phyloP scores from a whole-genome alignment of 2,888 invertebrate genomes.

The Nycteola revayana region DNA sequence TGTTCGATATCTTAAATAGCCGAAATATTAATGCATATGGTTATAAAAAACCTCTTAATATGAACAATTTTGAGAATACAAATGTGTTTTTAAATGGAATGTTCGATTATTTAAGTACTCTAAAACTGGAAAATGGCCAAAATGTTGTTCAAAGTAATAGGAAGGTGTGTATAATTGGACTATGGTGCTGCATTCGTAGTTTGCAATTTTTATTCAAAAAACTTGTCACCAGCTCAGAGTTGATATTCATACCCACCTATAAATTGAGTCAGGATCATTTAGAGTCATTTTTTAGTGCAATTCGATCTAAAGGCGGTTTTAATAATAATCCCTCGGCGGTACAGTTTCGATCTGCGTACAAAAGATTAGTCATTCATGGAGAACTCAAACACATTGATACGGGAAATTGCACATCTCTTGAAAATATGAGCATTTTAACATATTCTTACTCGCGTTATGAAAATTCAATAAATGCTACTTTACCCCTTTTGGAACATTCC shows the following conservation, averaged over 20 bases:
- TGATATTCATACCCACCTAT: neutral
- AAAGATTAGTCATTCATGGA: conserved; percentile 4
- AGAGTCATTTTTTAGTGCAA: conserved; percentile 14
- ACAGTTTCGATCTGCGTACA: conserved; percentile 11
- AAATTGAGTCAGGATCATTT: conserved; percentile 21
- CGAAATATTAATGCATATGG: conserved; percentile 7
- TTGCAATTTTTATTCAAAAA: too few relatives aligned
- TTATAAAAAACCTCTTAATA: conserved; percentile 6
- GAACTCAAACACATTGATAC: conserved; percentile 4
- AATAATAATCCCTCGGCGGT: conserved; percentile 17
- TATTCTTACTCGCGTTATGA: neutral
- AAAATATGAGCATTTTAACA: conserved; percentile 1
- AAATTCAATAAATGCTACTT: neutral
- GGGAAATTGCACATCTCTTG: conserved; percentile 5
- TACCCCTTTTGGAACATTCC: too few relatives aligned
- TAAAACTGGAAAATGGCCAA: neutral
- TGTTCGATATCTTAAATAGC: conserved; percentile 21
- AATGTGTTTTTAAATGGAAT: neutral
- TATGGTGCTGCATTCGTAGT: too few relatives aligned
- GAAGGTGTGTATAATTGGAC: conserved; percentile 1
- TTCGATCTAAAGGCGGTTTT: conserved; percentile 17
- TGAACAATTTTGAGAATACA: neutral
- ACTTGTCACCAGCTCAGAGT: too few relatives aligned
- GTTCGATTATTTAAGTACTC: neutral
- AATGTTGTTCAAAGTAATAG: neutral